Evolutionary conservation across 2,113 vertebrate species (phyloP), one percentile per base, ranked within the genome.

Genomic region (Typhlomys cinereus): DNA sequence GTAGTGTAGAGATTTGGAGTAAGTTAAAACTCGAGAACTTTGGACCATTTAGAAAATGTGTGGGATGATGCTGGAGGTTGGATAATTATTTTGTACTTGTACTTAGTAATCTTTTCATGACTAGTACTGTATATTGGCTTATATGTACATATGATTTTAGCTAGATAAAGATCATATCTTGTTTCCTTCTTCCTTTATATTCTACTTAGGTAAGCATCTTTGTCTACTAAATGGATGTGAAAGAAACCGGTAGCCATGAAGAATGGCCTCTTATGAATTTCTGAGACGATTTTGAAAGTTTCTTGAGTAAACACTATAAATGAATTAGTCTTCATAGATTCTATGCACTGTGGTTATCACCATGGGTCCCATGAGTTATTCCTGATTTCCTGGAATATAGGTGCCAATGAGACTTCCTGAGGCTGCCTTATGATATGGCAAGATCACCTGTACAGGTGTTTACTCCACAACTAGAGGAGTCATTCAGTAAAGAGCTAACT

Each of bases 161-260:
- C 83, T 46, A 81, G 76, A 39, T 39, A 54, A 85, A 50, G 64
- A 48, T 27, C 86, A 5, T 69, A 8, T 88, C 57, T 94, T 94
- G 29, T 79, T 71, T 76, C 25, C 88, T 95, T 18, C 10, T 62
- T 75, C 54, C 44, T 82, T 88, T 71, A 62, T 91, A 41, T 76
- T 71, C 20, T 54, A 36, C 78, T 70, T 75, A 83, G 34, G 46
- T n/a, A n/a, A n/a, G 70, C 0, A 1, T 6, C 3, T 7, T 2
- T 57, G 52, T 83, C 54, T 80, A 59, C 23, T 70, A 31, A 71
- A 25, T 41, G 41, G 20, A 54, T 48, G 50, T 36, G 59, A 78
- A 95, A 57, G 66, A 71, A 88, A 86, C 14, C 48, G 23, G 52
- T 89, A 66, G 66, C 39, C 36, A 94, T 48, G 1, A 67, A 73